Base-by-base conservation (phyloP, 2,888 invertebrate genomes). In the Sericinus montela region DNA sequence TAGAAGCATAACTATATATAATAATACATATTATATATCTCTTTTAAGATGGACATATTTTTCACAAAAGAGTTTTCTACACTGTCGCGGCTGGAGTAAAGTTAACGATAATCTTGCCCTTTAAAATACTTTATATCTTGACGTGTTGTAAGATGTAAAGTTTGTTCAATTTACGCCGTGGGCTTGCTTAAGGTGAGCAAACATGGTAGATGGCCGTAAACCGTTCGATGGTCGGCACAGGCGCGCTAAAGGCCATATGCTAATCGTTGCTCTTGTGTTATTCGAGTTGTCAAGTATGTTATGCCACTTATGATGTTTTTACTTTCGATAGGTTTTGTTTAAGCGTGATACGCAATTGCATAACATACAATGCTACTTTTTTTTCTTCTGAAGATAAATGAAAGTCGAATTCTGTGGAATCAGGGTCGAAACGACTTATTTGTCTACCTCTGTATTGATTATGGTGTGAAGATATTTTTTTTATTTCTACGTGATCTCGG, bases 241-340 rank as follows among this genome's bases (percentile, higher is more conserved):
- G 58, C 36, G 56, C 57, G 59, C 50, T 57, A 78, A 77, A 82
- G 77, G 82, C 75, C 76, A 61, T 75, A 82, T 84, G 82, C 63
- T 76, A 82, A 85, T 82, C 68, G 56, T n/a, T 19, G 58, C 59
- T 62, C 69, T 65, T 70, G 71, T 72, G 65, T 63, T 34, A 57
- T 34, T 60, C 59, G 51, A 59, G 60, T 65, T 61, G 69, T 67
- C 69, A 71, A 66, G 66, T 57, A 52, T 58, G 71, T 69, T 67
- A 74, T 70, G 67, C 7, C 32, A 10, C 67, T 65, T 62, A 63
- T 58, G 11, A 32, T 44, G 72, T 75, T 81, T 72, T 80, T 76
- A 71, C 77, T 80, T 76, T 80, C 67, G 23, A 48, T 48, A 19
- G 5, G 3, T 3, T 3, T 5, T 19, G 2, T 3, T n/a, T n/a